Percentiles rank a stretch among this genome's conserved stretches.
These are phyloP conservation scores for Discoglossus pictus DNA, from an alignment of 2,797 vertebrate species.

Conservation along the genomic window DNA sequence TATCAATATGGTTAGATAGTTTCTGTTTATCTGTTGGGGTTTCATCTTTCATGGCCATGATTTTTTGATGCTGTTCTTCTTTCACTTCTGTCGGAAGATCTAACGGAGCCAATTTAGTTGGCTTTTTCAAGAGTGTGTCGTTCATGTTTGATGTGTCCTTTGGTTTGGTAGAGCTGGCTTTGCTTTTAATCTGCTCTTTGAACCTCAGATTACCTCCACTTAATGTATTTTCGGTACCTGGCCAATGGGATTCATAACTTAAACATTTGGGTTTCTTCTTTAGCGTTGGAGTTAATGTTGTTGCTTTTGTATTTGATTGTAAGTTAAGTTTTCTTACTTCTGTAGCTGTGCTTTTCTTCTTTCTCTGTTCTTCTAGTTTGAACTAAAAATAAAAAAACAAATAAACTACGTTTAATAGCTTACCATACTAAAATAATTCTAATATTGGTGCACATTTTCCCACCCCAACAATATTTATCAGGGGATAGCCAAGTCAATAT, in stretches of 20 bases:
- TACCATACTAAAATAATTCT: too few relatives aligned
- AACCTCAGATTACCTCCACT: constrained; percentile 46
- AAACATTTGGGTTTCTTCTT: constrained; percentile 36
- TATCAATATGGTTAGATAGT: constrained; percentile 20
- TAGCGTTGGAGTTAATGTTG: constrained; percentile 58
- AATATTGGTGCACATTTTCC: too few relatives aligned
- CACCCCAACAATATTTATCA: too few relatives aligned
- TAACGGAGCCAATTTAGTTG: constrained; percentile 74
- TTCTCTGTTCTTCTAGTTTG: constrained; percentile 56
- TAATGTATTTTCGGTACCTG: constrained; percentile 48
- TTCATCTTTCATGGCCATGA: constrained; percentile 65
- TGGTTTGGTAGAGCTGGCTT: constrained; percentile 51
- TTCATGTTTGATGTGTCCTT: constrained; percentile 51
- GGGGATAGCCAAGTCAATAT: too few relatives aligned
- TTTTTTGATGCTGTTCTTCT: constrained; percentile 73
- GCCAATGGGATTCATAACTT: constrained; percentile 43
- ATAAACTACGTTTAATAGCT: too few relatives aligned
- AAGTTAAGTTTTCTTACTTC: constrained; percentile 67
- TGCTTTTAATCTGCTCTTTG: constrained; percentile 50
- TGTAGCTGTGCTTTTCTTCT: constrained; percentile 65
- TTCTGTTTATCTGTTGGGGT: constrained; percentile 58
- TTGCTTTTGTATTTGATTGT: constrained; percentile 70
- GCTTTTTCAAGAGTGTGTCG: constrained; percentile 60
- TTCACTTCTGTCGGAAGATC: constrained; percentile 70
- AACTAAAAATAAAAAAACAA: background rate